phyloP scores from a whole-genome alignment of 2,113 vertebrate species.

The Patagioenas fasciata region DNA sequence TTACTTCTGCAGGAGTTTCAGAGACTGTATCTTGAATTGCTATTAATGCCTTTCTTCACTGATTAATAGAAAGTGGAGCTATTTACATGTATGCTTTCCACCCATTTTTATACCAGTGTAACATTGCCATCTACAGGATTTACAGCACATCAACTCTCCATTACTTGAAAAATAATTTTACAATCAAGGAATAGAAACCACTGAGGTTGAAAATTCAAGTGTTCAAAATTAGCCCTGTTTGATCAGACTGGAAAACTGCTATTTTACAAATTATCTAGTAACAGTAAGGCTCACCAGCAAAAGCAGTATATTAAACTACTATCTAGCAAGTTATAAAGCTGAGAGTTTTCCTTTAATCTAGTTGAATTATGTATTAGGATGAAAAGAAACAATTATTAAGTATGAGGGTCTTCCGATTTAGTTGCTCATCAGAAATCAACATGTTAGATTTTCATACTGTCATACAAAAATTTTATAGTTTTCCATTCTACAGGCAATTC shows the following conservation, averaged over 20 bases:
- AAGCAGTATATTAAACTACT: slow-evolving; percentile 28
- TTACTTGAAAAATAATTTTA: background rate
- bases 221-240: slow-evolving; percentile 56
- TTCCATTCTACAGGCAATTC: background rate
- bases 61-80: slow-evolving; percentile 40
- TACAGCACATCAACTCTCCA: background rate
- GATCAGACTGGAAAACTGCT: slow-evolving; percentile 47
- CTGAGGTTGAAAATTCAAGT: slow-evolving; percentile 48
- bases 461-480: background rate
- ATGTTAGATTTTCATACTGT: background rate
- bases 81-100: background rate
- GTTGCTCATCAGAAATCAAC: background rate
- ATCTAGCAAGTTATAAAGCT: background rate
- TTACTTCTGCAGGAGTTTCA: slow-evolving; percentile 48
- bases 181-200: slow-evolving; percentile 20
- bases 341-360: slow-evolving; percentile 15
- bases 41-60: slow-evolving; percentile 49
- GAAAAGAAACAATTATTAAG: background rate
- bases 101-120: slow-evolving; percentile 49
- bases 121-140: slow-evolving; percentile 81
- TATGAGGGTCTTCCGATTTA: background rate
- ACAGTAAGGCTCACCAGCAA: slow-evolving; percentile 33
- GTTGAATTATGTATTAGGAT: background rate
- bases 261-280: slow-evolving; percentile 56
- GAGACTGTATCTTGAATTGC: slow-evolving; percentile 44